A percentile compares a stretch with the other conserved stretches of the same genome.
Conservation (phyloP, 1,140 invertebrate species). For the Heliothis virescens region DNA sequence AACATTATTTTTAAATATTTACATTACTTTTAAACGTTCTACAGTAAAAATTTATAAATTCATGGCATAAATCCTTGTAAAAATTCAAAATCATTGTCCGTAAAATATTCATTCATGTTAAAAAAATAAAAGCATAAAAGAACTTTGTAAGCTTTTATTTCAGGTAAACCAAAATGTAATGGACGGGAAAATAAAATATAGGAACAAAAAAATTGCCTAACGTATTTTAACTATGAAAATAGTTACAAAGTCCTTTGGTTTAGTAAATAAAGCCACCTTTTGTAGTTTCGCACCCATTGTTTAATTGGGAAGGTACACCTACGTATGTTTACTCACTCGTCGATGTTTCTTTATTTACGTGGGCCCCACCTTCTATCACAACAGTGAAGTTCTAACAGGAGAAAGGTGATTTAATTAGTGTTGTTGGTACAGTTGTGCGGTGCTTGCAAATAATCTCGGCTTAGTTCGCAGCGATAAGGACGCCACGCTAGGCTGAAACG, state of each 20-base stretch:
- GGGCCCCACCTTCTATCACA: slow-evolving; percentile 31
- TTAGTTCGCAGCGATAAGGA: slow-evolving; percentile 19
- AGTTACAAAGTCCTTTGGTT: neutral
- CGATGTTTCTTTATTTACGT: slow-evolving; percentile 31
- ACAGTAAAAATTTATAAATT: too few relatives aligned
- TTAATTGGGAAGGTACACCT: slow-evolving; percentile 22
- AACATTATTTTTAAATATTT: too few relatives aligned
- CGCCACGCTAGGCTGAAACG: slow-evolving; percentile 1
- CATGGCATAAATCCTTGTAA: too few relatives aligned
- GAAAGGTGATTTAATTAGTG: slow-evolving; percentile 65
- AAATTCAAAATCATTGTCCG: too few relatives aligned
- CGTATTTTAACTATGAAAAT: too few relatives aligned
- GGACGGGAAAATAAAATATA: neutral
- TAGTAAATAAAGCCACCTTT: too few relatives aligned
- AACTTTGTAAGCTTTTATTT: neutral
- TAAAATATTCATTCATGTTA: slow-evolving; percentile 25
- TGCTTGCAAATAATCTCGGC: slow-evolving; percentile 59
- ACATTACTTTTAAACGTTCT: neutral
- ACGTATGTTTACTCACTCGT: slow-evolving; percentile 17
- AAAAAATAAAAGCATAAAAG: neutral
- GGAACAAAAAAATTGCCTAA: neutral
- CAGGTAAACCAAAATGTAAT: neutral
- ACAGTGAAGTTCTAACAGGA: slow-evolving; percentile 55
- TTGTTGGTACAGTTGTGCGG: slow-evolving; percentile 58
- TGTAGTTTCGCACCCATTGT: neutral